phyloP scores from a whole-genome alignment of 2,888 invertebrate species.

The Julus scanicus region DNA sequence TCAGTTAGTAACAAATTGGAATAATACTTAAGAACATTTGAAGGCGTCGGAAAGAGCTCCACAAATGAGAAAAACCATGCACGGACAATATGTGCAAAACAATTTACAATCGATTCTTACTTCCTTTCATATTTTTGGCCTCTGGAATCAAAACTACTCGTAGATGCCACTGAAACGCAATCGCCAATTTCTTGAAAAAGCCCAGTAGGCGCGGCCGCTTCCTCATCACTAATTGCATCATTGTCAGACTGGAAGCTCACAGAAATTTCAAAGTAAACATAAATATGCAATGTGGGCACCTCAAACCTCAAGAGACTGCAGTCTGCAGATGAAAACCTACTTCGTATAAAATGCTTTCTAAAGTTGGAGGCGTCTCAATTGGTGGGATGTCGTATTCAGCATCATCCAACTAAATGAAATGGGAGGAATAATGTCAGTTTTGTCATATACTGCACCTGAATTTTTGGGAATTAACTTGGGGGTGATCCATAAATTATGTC shows the following conservation, averaged over 20 bases:
- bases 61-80: neutral
- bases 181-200: slow-evolving; percentile 59
- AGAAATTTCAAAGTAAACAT: slow-evolving; percentile 51
- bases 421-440: too few relatives aligned
- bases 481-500: too few relatives aligned
- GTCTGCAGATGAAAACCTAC: slow-evolving; percentile 61
- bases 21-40: neutral
- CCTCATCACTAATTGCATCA: slow-evolving; percentile 63
- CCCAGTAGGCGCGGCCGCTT: slow-evolving; percentile 57
- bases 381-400: slow-evolving; percentile 83
- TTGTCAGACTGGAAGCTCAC: slow-evolving; percentile 58
- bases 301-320: neutral
- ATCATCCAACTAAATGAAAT: slow-evolving; percentile 76
- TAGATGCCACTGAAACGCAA: slow-evolving; percentile 63
- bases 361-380: slow-evolving; percentile 78
- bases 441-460: too few relatives aligned
- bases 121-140: slow-evolving; percentile 60
- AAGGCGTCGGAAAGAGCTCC: neutral
- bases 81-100: neutral
- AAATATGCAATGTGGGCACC: neutral
- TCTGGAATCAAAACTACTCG: slow-evolving; percentile 63
- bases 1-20: neutral
- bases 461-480: too few relatives aligned
- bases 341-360: slow-evolving; percentile 85
- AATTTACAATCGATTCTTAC: slow-evolving; percentile 25